A percentile compares a stretch with the other conserved stretches of the same genome.
Evolutionary conservation across 2,797 vertebrate genomes (phyloP).

Genomic region (Cetoscarus ocellatus): DNA sequence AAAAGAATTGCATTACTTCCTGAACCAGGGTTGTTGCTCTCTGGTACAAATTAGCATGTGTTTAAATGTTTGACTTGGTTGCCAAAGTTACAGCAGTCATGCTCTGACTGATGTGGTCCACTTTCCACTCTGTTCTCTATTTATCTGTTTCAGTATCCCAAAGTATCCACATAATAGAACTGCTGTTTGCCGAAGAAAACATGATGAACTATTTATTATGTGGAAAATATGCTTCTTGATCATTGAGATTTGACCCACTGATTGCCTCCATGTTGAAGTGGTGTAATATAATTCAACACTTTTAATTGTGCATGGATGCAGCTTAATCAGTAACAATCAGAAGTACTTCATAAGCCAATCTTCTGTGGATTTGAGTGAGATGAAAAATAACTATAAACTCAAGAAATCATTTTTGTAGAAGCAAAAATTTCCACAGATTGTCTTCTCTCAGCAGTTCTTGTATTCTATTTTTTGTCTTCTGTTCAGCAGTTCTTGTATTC

Average conservation of each 20-base stretch:
- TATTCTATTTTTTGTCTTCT: background rate
- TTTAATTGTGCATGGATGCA: no score
- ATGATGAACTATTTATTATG: background rate
- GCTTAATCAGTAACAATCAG: no score
- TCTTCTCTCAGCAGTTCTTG: no score
- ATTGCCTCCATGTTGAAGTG: background rate
- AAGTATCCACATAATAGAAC: background rate
- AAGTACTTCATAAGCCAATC: no score
- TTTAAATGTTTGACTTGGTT: conserved; percentile 1
- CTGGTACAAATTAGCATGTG: background rate
- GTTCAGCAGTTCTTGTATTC: no score
- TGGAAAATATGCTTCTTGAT: background rate
- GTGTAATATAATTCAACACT: no score
- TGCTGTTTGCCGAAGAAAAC: background rate
- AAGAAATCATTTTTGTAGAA: no score
- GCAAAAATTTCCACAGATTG: no score
- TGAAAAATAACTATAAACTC: no score
- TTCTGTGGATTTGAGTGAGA: no score
- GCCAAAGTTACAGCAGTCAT: background rate
- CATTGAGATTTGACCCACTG: background rate
- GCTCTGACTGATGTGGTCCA: background rate
- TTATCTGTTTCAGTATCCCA: background rate
- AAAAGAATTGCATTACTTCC: no score
- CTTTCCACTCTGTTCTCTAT: background rate
- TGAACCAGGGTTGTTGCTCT: no score